phyloP scores from a whole-genome alignment of 2,113 vertebrate genomes.

The Syngnathus floridae region DNA sequence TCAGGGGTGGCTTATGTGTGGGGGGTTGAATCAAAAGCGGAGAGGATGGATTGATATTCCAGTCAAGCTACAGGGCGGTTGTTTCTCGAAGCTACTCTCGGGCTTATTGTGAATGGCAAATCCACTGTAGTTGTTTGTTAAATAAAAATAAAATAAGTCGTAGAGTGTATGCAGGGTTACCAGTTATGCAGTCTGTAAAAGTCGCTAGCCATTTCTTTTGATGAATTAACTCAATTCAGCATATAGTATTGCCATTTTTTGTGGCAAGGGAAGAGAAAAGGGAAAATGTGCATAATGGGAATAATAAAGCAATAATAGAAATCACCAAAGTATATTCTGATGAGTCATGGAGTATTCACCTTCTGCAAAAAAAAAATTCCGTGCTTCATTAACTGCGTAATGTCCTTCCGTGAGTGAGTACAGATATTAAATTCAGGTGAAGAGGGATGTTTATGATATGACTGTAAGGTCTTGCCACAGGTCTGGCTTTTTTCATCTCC shows the following conservation, averaged over 20 bases:
- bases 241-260: constrained; percentile 6
- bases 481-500: constrained; percentile 9
- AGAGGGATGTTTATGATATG: constrained; percentile 22
- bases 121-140: constrained; percentile 29
- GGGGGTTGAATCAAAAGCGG: constrained; percentile 45
- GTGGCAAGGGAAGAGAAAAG: constrained; percentile 10
- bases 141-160: constrained; percentile 25
- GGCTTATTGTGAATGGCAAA: constrained; percentile 44
- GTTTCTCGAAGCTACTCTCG: constrained; percentile 45
- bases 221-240: neutral
- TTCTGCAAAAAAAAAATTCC: neutral
- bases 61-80: constrained; percentile 46
- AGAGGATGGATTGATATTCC: constrained; percentile 61
- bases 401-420: constrained; percentile 46
- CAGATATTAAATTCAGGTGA: constrained; percentile 28
- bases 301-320: constrained; percentile 9
- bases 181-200: constrained; percentile 18
- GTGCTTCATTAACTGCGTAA: constrained; percentile 34
- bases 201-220: constrained; percentile 2
- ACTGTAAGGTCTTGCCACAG: constrained; percentile 1
- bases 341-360: neutral
- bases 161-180: constrained; percentile 1
- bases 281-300: constrained; percentile 3
- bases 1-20: constrained; percentile 29
- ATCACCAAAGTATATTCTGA: neutral